Base-by-base conservation (phyloP, 2,888 invertebrate species). In the Toxonevra muliebris region DNA sequence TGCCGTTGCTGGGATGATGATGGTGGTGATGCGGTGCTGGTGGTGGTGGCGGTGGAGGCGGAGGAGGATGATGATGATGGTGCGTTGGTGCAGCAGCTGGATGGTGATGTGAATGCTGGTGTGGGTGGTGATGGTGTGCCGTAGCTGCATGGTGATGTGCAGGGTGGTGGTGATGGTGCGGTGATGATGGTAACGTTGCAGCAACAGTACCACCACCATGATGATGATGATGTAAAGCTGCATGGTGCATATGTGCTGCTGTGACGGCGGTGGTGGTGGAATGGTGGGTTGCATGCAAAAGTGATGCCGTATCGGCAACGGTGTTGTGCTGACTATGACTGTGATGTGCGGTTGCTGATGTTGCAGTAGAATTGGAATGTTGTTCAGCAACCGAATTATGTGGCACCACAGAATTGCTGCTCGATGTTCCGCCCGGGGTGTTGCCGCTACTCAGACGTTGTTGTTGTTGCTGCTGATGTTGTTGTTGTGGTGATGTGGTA, bases 1-100 rank as follows among this genome's bases (percentile, higher is more conserved):
- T 86, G 85, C 87, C 87, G 85, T 85, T 84, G 76, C 73, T 73
- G 9, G 72, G 59, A 58, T 74, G 76, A 72, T 78, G 78, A 54
- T 69, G 71, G 59, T 59, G 69, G n/a, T 57, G 71, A 69, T 73
- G 74, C 57, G 73, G 74, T 20, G 69, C 70, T 52, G 69, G 66
- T 60, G 73, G 70, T 52, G 69, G 66, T 60, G 73, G 70, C 63
- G 72, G 76, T 54, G 58, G 68, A 20, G 68, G 66, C 13, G 59
- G 55, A 13, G 62, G 59, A 1, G 65, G 65, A 41, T 72, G 74
- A 52, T 76, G 79, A 20, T 73, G 75, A 55, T 74, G 74, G 30
- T 70, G 76, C 69, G 73, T 68, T 53, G 71, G 61, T 75, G 76
- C 48, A 72, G 77, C 42, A 72, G 72, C 66, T 74, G 76, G 30